Base-by-base conservation (phyloP, 1,140 invertebrate genomes). In the Diplogasteroides magnus region DNA sequence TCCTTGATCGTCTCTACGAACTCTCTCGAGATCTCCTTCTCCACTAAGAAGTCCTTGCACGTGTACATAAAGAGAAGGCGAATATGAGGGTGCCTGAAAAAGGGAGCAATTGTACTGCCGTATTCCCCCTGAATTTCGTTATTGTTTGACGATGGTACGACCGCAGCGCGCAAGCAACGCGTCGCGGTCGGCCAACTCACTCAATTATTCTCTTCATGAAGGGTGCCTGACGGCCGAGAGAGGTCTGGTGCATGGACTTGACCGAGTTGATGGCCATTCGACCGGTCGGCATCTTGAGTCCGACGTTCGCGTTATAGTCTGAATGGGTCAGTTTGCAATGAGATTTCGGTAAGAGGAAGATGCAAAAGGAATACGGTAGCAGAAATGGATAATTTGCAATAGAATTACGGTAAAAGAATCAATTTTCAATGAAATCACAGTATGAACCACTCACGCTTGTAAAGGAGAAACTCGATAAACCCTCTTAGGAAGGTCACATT, bases 221-320 rank as follows among this genome's bases (percentile, higher is more conserved):
- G 13, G 69, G 74, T n/a, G 62, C 56, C 64, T 74, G 73, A 28
- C 63, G 37, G 23, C 57, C 71, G 0, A 74, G 55, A 1, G 67
- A 57, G 28, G 66, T 64, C 1, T 28, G 68, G 27, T 55, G 37
- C 65, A 70, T 69, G 23, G 66, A 66, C 26, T 68, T 27, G 19
- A 71, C 13, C 2, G 58, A 55, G 23, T 28, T 13, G 1, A 56
- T 60, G 2, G 73, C 73, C 57, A 62, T 31, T 28, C 67, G 29
- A 31, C 73, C 73, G 32, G 25, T 32, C 27, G 67, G 26, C 2
- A 74, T 71, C 31, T 65, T 63, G 26, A 74, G 55, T 37, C 56
- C 62, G 15, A 74, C 48, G 26, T n/a, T n/a, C n/a, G 37, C 32
- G 28, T 74, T 67, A 37, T 74, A 74, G 48, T 74, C 73, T 74